phyloP scores from a whole-genome alignment of 2,888 invertebrate species.

The Lasioglossum calceatum region DNA sequence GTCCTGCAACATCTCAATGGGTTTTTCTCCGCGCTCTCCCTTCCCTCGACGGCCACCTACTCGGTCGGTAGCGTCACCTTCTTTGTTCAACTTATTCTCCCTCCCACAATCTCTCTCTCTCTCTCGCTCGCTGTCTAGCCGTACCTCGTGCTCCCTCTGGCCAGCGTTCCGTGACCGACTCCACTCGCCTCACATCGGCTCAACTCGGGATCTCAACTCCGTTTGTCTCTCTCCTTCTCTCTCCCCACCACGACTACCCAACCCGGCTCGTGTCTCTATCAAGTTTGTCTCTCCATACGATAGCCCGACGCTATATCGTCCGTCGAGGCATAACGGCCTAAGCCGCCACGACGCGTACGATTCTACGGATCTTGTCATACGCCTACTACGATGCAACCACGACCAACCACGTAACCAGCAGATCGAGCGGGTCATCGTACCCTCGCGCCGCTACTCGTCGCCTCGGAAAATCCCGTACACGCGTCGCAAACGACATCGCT shows the following conservation, averaged over 20 bases:
- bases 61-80: neutral
- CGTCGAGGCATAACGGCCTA: slow-evolving; percentile 37
- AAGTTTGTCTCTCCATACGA: slow-evolving; percentile 41
- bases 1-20: slow-evolving; percentile 25
- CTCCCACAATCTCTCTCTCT: neutral
- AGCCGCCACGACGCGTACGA: slow-evolving; percentile 18
- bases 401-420: slow-evolving; percentile 65
- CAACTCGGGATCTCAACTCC: neutral
- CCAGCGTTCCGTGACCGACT: slow-evolving; percentile 8
- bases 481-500: neutral
- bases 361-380: slow-evolving; percentile 52
- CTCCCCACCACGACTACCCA: neutral
- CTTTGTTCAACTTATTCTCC: neutral
- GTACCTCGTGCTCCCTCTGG: slow-evolving; percentile 15
- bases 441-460: slow-evolving; percentile 46
- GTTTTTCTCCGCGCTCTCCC: slow-evolving; percentile 13
- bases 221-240: neutral
- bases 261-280: slow-evolving; percentile 21
- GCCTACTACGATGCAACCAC: slow-evolving; percentile 64
- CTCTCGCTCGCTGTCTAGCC: neutral
- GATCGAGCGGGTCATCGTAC: slow-evolving; percentile 77
- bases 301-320: slow-evolving; percentile 43
- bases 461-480: slow-evolving; percentile 41
- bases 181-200: neutral
- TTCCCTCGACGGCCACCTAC: neutral